Evolutionary conservation across 1,140 invertebrate genomes (phyloP).

Genomic region (Drosophila funebris): DNA sequence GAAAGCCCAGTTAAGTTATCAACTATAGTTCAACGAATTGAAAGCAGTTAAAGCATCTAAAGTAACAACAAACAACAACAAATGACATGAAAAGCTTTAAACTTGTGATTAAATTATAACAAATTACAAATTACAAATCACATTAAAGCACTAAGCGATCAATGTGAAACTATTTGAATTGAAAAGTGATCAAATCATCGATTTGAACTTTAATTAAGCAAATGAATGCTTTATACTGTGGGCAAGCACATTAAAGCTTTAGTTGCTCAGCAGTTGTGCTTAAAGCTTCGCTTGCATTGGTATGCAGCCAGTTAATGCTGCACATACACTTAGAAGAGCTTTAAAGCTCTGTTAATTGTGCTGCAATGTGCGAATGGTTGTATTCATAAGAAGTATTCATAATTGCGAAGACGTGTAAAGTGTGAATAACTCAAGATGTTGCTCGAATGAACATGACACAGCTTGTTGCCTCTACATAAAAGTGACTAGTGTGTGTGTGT

Average conservation of each 20-base stretch:
- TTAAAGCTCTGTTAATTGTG: not conserved
- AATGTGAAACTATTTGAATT: too few relatives aligned
- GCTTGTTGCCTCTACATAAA: not conserved
- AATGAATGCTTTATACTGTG: too few relatives aligned
- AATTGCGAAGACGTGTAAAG: constrained; percentile 12
- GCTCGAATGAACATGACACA: constrained; percentile 25
- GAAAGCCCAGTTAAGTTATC: too few relatives aligned
- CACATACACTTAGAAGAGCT: not conserved
- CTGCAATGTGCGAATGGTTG: not conserved
- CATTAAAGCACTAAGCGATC: too few relatives aligned
- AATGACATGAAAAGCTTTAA: too few relatives aligned
- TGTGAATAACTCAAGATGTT: constrained; percentile 4
- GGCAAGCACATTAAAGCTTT: not conserved
- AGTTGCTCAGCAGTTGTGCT: not conserved
- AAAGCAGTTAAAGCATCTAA: too few relatives aligned
- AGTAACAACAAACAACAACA: too few relatives aligned
- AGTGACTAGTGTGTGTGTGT: not conserved
- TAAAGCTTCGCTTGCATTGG: too few relatives aligned
- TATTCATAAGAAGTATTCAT: not conserved
- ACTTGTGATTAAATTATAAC: too few relatives aligned
- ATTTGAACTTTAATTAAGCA: not conserved
- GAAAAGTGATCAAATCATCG: too few relatives aligned
- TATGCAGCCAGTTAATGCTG: not conserved
- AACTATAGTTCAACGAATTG: too few relatives aligned
- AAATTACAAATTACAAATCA: too few relatives aligned